Evolutionary conservation across 2,113 vertebrate genomes (phyloP), one percentile per base, ranked within the genome.

Genomic region (Cyprinodon tularosa): DNA sequence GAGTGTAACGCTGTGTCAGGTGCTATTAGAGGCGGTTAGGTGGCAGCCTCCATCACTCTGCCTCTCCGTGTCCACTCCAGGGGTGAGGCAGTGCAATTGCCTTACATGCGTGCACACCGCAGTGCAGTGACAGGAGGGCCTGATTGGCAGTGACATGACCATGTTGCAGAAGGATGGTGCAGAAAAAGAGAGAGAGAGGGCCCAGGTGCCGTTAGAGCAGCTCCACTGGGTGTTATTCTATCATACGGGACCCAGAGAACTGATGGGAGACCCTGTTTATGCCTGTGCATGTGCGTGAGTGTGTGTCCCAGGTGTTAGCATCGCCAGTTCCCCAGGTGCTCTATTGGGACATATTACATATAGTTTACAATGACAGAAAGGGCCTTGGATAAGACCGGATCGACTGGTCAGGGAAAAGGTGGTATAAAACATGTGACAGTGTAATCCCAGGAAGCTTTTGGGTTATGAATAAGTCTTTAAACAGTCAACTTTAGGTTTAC

Each of bases 21-120:
- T 90, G 88, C 90, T 93, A 92, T 94, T 94, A 93, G 92, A 84
- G 89, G 82, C 85, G 88, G 88, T 92, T 88, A 91, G 92, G 90
- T 92, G 91, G 90, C 88, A 90, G 88, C 91, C 91, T 92, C 90
- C 90, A 93, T 93, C 92, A 91, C 88, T 89, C 86, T 87, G 85
- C 74, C 82, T 90, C 84, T 79, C 88, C 62, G 66, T 93, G 93
- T 93, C 91, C 91, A 92, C 88, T 92, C 83, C 89, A 83, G 90
- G 90, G 89, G 83, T 89, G 90, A 91, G 83, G 87, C 87, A 63
- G 90, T 92, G 90, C 91, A 90, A 92, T 93, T 93, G 92, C 88
- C 89, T 89, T 91, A 88, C 90, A 92, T 73, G 82, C 78, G 71
- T 78, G 77, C 66, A 67, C 87, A 76, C 81, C 86, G 66, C 80